phyloP scores from a whole-genome alignment of 2,888 invertebrate genomes.

The Spialia ferax region DNA sequence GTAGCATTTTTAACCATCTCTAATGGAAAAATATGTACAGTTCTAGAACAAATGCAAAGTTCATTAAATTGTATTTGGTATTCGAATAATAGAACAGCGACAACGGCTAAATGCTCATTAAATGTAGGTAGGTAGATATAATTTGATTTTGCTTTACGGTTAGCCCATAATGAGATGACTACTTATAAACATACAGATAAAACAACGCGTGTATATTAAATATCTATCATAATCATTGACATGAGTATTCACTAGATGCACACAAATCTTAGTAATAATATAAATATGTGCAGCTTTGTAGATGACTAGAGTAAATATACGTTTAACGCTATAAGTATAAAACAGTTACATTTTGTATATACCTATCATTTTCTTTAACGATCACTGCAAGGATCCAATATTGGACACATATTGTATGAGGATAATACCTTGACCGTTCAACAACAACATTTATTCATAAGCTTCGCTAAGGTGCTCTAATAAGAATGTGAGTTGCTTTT shows the following conservation, averaged over 20 bases:
- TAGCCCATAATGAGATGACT: constrained; percentile 62
- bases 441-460: constrained; percentile 84
- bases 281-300: constrained; percentile 82
- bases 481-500: constrained; percentile 86
- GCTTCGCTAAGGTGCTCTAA: constrained; percentile 89
- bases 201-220: constrained; percentile 66
- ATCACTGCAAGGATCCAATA: constrained; percentile 87
- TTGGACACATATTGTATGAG: constrained; percentile 79
- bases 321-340: constrained; percentile 79
- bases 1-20: constrained; percentile 84
- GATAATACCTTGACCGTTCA: constrained; percentile 74
- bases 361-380: constrained; percentile 65
- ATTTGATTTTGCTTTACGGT: constrained; percentile 49
- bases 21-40: constrained; percentile 84
- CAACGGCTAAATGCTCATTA: constrained; percentile 54
- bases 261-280: constrained; percentile 65
- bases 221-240: constrained; percentile 68
- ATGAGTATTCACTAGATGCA: constrained; percentile 82
- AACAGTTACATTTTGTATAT: constrained; percentile 75
- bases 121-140: constrained; percentile 45
- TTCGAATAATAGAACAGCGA: constrained; percentile 58
- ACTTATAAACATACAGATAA: constrained; percentile 66
- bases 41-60: constrained; percentile 71
- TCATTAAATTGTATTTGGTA: constrained; percentile 68
- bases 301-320: constrained; percentile 85